Conservation (phyloP, 2,888 invertebrate species). For the Athetis lepigone region DNA sequence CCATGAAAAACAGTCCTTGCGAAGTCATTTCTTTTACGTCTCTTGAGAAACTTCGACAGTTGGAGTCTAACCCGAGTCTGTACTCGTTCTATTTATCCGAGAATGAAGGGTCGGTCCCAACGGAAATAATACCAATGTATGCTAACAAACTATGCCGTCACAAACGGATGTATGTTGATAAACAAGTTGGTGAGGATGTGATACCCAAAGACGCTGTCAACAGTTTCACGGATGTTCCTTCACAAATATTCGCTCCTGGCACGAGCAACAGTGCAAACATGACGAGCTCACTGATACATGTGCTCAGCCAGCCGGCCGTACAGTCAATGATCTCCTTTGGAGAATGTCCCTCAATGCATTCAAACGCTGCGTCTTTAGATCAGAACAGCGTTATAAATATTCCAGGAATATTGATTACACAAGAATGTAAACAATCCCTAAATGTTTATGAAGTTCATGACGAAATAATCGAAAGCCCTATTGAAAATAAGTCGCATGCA, state of each 20-base stretch:
- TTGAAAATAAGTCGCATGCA: slow-evolving; percentile 32
- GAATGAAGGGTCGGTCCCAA: slow-evolving; percentile 36
- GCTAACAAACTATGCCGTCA: slow-evolving; percentile 12
- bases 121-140: slow-evolving; percentile 28
- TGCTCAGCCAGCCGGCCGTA: slow-evolving; percentile 71
- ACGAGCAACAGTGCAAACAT: slow-evolving; percentile 68
- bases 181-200: slow-evolving; percentile 75
- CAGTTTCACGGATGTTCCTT: slow-evolving; percentile 74
- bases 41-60: slow-evolving; percentile 70
- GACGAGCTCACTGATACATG: slow-evolving; percentile 68
- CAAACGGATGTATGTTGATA: slow-evolving; percentile 69
- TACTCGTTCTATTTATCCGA: slow-evolving; percentile 73
- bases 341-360: slow-evolving; percentile 64
- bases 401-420: slow-evolving; percentile 47
- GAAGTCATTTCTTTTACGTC: slow-evolving; percentile 73
- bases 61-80: slow-evolving; percentile 73
- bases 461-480: slow-evolving; percentile 41
- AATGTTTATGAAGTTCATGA: slow-evolving; percentile 38
- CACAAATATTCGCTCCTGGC: slow-evolving; percentile 65
- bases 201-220: slow-evolving; percentile 65
- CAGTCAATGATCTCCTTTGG: slow-evolving; percentile 69
- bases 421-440: slow-evolving; percentile 24
- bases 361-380: slow-evolving; percentile 56
- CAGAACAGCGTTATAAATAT: slow-evolving; percentile 61
- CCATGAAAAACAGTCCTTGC: slow-evolving; percentile 58